Base-by-base conservation (phyloP, 1,140 invertebrate species). In the Proctacanthus coquilletti region DNA sequence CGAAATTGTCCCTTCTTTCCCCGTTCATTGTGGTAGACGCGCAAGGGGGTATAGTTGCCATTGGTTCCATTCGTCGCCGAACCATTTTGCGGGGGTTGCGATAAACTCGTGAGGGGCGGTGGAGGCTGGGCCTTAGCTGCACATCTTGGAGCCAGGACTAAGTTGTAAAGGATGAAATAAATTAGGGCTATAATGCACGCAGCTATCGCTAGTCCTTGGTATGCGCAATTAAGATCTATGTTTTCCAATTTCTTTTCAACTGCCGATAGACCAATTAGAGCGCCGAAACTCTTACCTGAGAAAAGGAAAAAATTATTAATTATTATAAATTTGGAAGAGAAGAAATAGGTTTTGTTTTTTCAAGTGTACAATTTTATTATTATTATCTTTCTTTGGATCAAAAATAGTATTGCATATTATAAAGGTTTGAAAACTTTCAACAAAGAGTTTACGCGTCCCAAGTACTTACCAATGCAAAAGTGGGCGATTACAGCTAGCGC, bases 401-500 rank as follows among this genome's bases (percentile, higher is more conserved):
- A n/a, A n/a, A n/a, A n/a, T n/a, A n/a, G n/a, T n/a, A n/a, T n/a
- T n/a, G n/a, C n/a, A n/a, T n/a, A n/a, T n/a, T n/a, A n/a, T n/a
- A n/a, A n/a, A n/a, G n/a, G n/a, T n/a, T n/a, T n/a, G n/a, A n/a
- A n/a, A n/a, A n/a, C n/a, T n/a, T n/a, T n/a, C n/a, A n/a, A n/a
- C n/a, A n/a, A n/a, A n/a, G n/a, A n/a, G n/a, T n/a, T n/a, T n/a
- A n/a, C n/a, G n/a, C n/a, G n/a, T n/a, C n/a, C n/a, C n/a, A 10
- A 19, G 9, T 17, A 33, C 41, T 25, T 38, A 50, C 82, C 82
- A 43, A 86, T 66, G 49, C 80, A 82, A 53, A 84, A 85, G 57
- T 85, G 83, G 21, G 83, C 72, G 42, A 84, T 71, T 18, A 85
- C 79, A 4, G 83, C 77, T 38, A 86, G 51, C 13, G 83, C 81